Evolutionary conservation across 2,888 invertebrate genomes (phyloP), one percentile per base, ranked within the genome.

Genomic region (Scrobipalpa atriplicella): DNA sequence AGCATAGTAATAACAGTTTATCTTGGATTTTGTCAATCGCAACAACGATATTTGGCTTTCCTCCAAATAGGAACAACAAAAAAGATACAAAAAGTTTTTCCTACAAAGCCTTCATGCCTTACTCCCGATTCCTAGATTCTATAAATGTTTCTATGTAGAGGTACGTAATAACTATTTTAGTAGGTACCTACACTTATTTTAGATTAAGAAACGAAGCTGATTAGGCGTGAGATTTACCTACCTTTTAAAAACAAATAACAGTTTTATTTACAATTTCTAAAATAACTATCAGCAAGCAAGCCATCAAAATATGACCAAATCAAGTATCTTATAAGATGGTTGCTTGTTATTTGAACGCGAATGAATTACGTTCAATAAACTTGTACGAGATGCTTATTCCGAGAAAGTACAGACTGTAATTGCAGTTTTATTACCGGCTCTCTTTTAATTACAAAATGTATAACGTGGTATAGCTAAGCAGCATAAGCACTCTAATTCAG

Each of bases 1-100:
- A 51, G 51, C 6, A 29, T 29, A 19, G 39, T 16, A 21, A 41
- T 60, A 47, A 16, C 60, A 60, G 43, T 65, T 47, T 65, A 60
- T 60, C 65, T 18, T 16, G 16, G 51, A 36, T 60, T 65, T 60
- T 29, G 60, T 65, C 65, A 61, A 51, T 61, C 36, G 56, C 18
- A 39, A 36, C 65, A 60, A 18, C 29, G 21, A 60, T 65, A 65
- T 65, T 61, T 65, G 65, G 61, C 65, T 18, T 38, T 19, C 16
- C 13, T 60, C 61, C 65, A 60, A n/a, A 56, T 41, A 56, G 5
- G n/a, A 13, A 54, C 52, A 43, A 64, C n/a, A 54, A 64, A 64
- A 36, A 36, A 29, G 2, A 36, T 29, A 5, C n/a, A 19, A 11
- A 56, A 29, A 11, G 11, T n/a, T 51, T 56, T 56, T 29, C n/a